These are phyloP conservation scores for Himalopsyche japonica DNA, from an alignment of 2,888 invertebrate species.

Conservation along the genomic window DNA sequence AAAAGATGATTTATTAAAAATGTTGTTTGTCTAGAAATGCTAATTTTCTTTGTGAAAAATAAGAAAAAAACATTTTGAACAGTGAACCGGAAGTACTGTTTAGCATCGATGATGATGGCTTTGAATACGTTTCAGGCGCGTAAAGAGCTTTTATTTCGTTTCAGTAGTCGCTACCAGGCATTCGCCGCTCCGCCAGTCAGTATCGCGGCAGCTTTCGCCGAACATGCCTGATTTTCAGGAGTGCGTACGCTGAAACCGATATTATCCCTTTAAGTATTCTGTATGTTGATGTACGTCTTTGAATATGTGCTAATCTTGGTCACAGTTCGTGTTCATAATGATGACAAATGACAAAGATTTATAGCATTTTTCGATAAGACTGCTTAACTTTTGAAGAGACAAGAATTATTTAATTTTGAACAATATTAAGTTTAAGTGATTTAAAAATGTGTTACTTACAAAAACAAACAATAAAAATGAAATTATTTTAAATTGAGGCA, in stretches of 20 bases:
- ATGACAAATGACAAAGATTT: background rate
- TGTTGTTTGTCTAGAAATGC: background rate
- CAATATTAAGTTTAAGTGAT: no score
- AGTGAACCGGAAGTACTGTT: no score
- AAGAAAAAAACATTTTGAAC: background rate
- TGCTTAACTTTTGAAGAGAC: no score
- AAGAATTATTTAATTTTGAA: no score
- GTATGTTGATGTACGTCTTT: background rate
- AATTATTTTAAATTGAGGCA: no score
- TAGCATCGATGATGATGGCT: background rate
- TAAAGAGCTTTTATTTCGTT: background rate
- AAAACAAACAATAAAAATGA: no score
- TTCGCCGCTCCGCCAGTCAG: conserved; percentile 1
- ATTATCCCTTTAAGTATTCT: background rate
- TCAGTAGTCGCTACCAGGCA: background rate
- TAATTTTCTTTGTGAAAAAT: background rate
- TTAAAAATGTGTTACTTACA: no score
- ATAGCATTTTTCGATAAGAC: no score
- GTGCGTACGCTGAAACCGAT: background rate
- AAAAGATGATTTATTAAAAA: background rate
- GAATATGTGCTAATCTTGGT: background rate
- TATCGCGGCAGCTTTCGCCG: conserved; percentile 22
- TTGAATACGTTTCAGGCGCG: background rate
- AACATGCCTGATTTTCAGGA: background rate
- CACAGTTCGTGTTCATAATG: background rate